Base-by-base conservation (phyloP, 2,888 invertebrate species). In the Euzophera pinguis region DNA sequence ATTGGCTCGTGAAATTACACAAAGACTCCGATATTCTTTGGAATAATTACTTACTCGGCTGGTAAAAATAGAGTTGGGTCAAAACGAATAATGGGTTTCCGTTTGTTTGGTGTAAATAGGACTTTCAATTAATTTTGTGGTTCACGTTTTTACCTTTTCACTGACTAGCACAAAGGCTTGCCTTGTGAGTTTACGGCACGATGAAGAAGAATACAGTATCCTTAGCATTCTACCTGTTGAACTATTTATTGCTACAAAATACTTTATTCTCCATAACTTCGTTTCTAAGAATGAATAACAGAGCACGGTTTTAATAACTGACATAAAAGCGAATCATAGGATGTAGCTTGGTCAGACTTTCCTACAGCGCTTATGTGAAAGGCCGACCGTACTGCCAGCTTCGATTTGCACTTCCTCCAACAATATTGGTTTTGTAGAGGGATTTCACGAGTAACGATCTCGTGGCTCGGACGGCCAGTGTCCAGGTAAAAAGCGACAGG, bases 331-430 rank as follows among this genome's bases (percentile, higher is more conserved):
- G 54, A 60, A 61, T 64, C 70, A 66, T 62, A 62, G 32, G 5
- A 54, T 48, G 50, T 57, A 34, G 43, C 12, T 32, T 61, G 61
- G 57, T 57, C 61, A 64, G 63, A 22, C 22, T 32, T 67, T 62
- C 57, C 56, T 61, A 64, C 71, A 73, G 63, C 61, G 53, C 61
- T 56, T 64, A 65, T 68, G 61, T 68, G 52, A 47, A 38, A 45
- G 53, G 45, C 53, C 37, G 47, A 22, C 34, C 14, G 14, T 13
- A 14, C 48, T 38, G 42, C 52, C 53, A 45, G 59, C 52, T 48
- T 51, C 50, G 55, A 58, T 56, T 62, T 61, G 59, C 56, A 55
- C 51, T 55, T 56, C 48, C 52, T 49, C 34, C 37, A 43, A 49
- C 52, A 45, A 47, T 57, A 54, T 55, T 54, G 53, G 53, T 51